phyloP scores from a whole-genome alignment of 2,113 vertebrate genomes.

The Cyprinus carpio region DNA sequence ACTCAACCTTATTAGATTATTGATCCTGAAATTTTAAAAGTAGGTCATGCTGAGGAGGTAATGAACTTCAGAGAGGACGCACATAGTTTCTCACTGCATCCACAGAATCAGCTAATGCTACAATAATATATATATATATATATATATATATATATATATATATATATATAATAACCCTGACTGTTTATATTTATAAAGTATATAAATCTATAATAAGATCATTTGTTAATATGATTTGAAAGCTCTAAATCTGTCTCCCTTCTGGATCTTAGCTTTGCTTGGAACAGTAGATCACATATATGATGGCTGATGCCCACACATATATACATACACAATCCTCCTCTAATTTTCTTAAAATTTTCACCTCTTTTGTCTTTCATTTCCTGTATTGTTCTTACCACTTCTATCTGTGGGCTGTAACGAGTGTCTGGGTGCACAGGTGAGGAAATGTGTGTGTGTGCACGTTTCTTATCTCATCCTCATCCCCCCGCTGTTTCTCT shows the following conservation, averaged over 20 bases:
- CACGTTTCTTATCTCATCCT: slow-evolving; percentile 52
- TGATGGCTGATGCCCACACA: neutral
- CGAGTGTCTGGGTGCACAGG: slow-evolving; percentile 24
- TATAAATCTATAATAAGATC: neutral
- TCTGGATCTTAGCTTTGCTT: slow-evolving; percentile 4
- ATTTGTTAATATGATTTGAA: neutral
- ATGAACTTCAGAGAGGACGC: neutral
- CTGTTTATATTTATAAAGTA: neutral
- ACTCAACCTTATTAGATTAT: slow-evolving; percentile 34
- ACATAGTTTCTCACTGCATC: neutral
- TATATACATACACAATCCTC: neutral
- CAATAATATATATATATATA: too few species aligned
- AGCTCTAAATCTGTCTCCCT: neutral
- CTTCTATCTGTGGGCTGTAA: slow-evolving; percentile 25
- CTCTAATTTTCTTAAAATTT: neutral
- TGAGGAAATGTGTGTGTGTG: neutral
- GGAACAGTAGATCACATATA: neutral
- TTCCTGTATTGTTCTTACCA: slow-evolving; percentile 12
- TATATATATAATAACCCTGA: too few species aligned
- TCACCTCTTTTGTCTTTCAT: slow-evolving; percentile 22
- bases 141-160: too few species aligned
- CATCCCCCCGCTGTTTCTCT: slow-evolving; percentile 51
- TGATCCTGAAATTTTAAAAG: slow-evolving; percentile 24
- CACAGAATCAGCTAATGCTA: neutral
- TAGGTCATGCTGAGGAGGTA: slow-evolving; percentile 20